Percentiles rank a stretch among this genome's conserved stretches.
phyloP scores from a whole-genome alignment of 2,113 vertebrate species.

The Pontoporia blainvillei region DNA sequence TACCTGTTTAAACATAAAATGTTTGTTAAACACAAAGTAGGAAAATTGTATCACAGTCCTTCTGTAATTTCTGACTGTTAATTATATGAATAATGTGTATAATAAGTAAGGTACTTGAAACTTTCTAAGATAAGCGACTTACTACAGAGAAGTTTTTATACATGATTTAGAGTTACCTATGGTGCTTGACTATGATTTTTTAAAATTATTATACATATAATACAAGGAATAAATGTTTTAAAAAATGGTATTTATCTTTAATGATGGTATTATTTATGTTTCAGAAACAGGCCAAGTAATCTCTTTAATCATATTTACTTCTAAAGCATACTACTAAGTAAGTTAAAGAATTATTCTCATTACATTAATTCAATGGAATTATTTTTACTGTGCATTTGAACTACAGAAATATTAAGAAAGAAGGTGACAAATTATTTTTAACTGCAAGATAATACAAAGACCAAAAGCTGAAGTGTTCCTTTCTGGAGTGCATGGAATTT shows the following conservation, averaged over 20 bases:
- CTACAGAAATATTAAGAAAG: not conserved
- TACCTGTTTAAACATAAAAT: constrained; percentile 78
- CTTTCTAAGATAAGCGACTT: not conserved
- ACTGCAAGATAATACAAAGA: not conserved
- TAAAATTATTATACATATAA: not conserved
- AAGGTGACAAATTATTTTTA: not conserved
- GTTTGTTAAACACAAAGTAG: constrained; percentile 5
- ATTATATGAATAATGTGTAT: not conserved
- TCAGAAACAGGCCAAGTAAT: not conserved
- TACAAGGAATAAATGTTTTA: not conserved
- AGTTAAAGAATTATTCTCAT: not conserved
- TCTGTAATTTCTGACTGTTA: not conserved
- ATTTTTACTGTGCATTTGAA: not conserved
- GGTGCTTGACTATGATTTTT: not conserved
- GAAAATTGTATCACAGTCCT: not conserved
- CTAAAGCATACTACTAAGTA: not conserved
- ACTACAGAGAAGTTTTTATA: not conserved
- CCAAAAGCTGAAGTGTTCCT: not conserved
- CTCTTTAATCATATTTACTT: constrained; percentile 1
- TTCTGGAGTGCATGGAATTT: not conserved
- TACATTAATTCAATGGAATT: not conserved
- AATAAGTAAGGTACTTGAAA: not conserved
- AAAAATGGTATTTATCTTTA: constrained; percentile 4
- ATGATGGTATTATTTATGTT: not conserved
- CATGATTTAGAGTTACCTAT: not conserved